These are phyloP conservation scores for Otus scops DNA, from an alignment of 2,797 vertebrate genomes.

Conservation along the genomic window DNA sequence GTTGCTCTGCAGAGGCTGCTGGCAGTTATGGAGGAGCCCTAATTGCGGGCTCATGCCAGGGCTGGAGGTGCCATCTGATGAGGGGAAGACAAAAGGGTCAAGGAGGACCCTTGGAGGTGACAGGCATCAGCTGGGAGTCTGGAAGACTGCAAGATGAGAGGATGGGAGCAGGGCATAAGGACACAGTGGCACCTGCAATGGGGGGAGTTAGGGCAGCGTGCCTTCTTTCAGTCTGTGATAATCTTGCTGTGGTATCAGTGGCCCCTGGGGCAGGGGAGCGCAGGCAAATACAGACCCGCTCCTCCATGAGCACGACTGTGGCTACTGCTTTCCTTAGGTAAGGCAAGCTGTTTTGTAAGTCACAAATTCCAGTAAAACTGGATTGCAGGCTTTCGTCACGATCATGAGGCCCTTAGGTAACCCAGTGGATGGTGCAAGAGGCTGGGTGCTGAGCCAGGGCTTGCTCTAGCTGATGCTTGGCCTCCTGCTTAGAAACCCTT, in stretches of 20 bases:
- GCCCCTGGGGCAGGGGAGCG: too few relatives aligned
- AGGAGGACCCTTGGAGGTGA: not conserved
- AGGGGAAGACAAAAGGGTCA: not conserved
- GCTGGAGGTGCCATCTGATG: not conserved
- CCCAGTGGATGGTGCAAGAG: not conserved
- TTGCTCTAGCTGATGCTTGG: not conserved
- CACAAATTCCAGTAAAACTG: not conserved
- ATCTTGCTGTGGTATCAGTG: accelerated
- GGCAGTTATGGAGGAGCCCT: not conserved
- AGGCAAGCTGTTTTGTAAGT: accelerated
- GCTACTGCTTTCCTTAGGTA: not conserved
- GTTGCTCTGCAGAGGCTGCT: not conserved
- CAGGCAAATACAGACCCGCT: not conserved
- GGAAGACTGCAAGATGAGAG: not conserved
- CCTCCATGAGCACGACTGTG: accelerated
- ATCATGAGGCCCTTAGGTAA: not conserved
- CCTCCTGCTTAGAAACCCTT: not conserved
- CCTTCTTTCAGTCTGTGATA: not conserved
- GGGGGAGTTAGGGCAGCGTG: not conserved
- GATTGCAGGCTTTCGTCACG: not conserved
- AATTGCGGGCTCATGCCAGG: accelerated
- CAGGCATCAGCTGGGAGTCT: accelerated
- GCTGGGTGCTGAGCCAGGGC: not conserved
- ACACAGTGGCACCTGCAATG: accelerated
- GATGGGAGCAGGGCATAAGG: not conserved